phyloP scores from a whole-genome alignment of 2,113 vertebrate genomes.

The Paralichthys olivaceus region DNA sequence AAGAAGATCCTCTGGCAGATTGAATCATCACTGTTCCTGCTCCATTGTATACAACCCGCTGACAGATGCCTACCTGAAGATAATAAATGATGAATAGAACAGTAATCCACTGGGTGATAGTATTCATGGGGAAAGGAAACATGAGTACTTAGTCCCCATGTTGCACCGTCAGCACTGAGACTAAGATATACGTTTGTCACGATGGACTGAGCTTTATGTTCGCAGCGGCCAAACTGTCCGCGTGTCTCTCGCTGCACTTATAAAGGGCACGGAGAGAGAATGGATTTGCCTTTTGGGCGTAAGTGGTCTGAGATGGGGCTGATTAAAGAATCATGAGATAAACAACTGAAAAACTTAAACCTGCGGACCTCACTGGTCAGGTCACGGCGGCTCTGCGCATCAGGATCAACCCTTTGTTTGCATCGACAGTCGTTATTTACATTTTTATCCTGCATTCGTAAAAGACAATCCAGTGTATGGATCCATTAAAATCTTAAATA shows the following conservation, averaged over 20 bases:
- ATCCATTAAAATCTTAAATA: not conserved
- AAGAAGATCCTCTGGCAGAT: not conserved
- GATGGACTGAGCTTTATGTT: slow-evolving; percentile 26
- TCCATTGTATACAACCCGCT: not conserved
- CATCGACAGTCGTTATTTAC: not conserved
- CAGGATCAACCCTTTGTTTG: not conserved
- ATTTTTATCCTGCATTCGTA: not conserved
- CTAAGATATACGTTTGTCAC: slow-evolving; percentile 31
- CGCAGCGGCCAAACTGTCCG: slow-evolving; percentile 39
- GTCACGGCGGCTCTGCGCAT: slow-evolving; percentile 21
- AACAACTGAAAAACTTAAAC: slow-evolving; percentile 53
- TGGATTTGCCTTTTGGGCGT: slow-evolving; percentile 64
- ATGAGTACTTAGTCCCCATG: slow-evolving; percentile 52
- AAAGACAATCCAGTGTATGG: not conserved
- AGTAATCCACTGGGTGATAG: slow-evolving; percentile 18
- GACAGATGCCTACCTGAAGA: not conserved
- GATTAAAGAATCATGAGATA: slow-evolving; percentile 78
- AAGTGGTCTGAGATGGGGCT: slow-evolving; percentile 67
- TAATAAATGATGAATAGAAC: slow-evolving; percentile 67
- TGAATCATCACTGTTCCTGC: not conserved
- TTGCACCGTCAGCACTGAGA: slow-evolving; percentile 42
- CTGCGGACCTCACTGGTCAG: not conserved
- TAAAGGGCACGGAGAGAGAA: slow-evolving; percentile 39
- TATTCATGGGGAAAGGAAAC: slow-evolving; percentile 40
- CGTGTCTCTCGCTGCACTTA: slow-evolving; percentile 36